Base-by-base conservation (phyloP, 2,113 vertebrate species). In the Sisor rabdophorus region DNA sequence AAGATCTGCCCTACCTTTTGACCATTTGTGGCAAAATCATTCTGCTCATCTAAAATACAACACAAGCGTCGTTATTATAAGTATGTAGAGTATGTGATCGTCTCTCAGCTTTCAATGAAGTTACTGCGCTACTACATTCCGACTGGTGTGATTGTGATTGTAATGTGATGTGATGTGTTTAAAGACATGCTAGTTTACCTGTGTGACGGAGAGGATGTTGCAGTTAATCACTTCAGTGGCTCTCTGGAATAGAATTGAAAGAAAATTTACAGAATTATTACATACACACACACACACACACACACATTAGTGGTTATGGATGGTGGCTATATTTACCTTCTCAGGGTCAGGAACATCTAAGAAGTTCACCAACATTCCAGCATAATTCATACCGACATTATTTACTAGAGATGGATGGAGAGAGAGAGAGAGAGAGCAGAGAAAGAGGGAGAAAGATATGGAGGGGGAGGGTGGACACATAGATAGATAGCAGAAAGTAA, bases 171-270 rank as follows among this genome's bases (percentile, higher is more conserved):
- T n/a, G 32, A 48, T 48, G n/a, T 22, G 7, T 9, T 4, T 10
- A 11, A 11, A 28, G 22, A 17, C 44, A 19, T 36, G 1, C 7
- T 60, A 44, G 40, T 71, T 81, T 79, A 93, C 92, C 86, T 93
- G 91, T 58, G 88, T 71, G 26, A 92, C 85, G 11, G 92, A 92
- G 12, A 92, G 78, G 56, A 88, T 82, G 85, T 93, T 93, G 24
- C 92, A 93, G 85, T 91, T 91, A 85, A 93, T 78, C 40, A 91
- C 30, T 1, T 91, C 70, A 40, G 88, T 89, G 78, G 89, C 91
- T 87, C 84, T 92, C 92, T 93, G 75, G 7, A 74, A 69, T 79
- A 7, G 13, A 78, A 59, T 48, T 20, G 5, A 12, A 12, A 53
- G 1, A 36, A 20, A 47, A 20, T 53, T 50, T 30, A 52, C 17